These are phyloP conservation scores for Vireo altiloquus DNA, from an alignment of 2,113 vertebrate genomes.

Conservation along the genomic window DNA sequence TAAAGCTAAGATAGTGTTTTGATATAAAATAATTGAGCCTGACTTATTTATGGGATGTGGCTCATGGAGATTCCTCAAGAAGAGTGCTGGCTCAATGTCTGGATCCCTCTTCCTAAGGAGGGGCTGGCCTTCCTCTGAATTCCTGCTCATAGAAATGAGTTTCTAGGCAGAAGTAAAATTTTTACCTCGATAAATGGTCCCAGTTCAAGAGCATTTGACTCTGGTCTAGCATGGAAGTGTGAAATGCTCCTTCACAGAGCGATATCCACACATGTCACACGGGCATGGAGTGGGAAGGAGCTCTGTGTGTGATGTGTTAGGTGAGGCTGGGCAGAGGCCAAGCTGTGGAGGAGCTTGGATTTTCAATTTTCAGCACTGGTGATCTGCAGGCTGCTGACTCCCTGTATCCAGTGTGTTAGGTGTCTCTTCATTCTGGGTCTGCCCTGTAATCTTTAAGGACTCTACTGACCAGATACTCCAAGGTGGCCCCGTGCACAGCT, in stretches of 20 bases:
- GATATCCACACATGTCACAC: rapidly evolving
- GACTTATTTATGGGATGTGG: constrained; percentile 59
- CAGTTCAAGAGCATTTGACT: not conserved
- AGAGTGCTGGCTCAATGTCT: not conserved
- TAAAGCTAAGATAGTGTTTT: constrained; percentile 73
- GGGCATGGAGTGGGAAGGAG: not conserved
- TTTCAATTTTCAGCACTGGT: not conserved
- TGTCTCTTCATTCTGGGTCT: not conserved
- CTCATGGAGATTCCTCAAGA: not conserved
- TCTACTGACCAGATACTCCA: not conserved
- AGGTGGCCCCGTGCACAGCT: not conserved
- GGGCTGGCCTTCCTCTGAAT: not conserved
- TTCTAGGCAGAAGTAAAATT: not conserved
- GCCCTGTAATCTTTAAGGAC: not conserved
- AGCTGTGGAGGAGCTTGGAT: no score
- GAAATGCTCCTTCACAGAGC: not conserved
- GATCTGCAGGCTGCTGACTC: not conserved
- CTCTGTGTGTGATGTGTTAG: not conserved
- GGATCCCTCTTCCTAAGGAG: not conserved
- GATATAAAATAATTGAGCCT: constrained; percentile 72
- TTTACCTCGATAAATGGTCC: not conserved
- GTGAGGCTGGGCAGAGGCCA: not conserved
- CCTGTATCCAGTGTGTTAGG: not conserved
- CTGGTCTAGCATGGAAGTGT: not conserved
- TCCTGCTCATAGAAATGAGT: not conserved